These are phyloP conservation scores for Whitmania pigra DNA, from an alignment of 1,140 invertebrate species.

Conservation along the genomic window DNA sequence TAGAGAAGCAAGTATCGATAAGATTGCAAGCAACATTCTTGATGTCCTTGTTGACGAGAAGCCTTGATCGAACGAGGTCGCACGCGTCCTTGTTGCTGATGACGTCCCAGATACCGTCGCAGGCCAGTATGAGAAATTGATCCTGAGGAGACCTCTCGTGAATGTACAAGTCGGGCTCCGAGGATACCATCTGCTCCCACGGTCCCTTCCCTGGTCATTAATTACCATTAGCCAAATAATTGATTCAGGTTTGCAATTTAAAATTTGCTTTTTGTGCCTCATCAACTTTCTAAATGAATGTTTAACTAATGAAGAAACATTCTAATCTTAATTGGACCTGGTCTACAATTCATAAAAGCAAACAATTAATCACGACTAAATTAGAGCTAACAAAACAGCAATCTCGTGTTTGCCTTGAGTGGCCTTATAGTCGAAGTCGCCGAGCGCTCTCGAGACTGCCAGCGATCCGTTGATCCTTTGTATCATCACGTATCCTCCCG, in stretches of 20 bases:
- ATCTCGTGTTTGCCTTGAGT: constrained; percentile 45
- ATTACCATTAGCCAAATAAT: constrained; percentile 42
- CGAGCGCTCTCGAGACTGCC: constrained; percentile 78
- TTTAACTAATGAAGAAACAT: constrained; percentile 45
- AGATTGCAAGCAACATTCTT: constrained; percentile 84
- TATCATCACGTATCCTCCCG: constrained; percentile 93
- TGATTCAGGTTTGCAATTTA: too few species aligned
- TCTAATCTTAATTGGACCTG: constrained; percentile 64
- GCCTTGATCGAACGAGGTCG: constrained; percentile 75
- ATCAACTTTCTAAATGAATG: too few species aligned
- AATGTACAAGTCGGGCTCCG: constrained; percentile 88
- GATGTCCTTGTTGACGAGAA: constrained; percentile 74
- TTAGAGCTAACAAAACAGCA: too few species aligned
- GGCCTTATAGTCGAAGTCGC: constrained; percentile 92
- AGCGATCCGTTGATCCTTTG: constrained; percentile 62
- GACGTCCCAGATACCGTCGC: constrained; percentile 98
- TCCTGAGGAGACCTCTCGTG: constrained; percentile 56
- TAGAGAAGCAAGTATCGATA: constrained; percentile 91
- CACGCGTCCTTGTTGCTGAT: constrained; percentile 85
- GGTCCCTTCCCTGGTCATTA: constrained; percentile 53
- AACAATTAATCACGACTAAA: too few species aligned
- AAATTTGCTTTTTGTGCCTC: too few species aligned
- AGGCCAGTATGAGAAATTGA: constrained; percentile 93
- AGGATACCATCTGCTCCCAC: constrained; percentile 70
- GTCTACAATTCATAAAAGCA: too few species aligned